Conservation (phyloP, 2,888 invertebrate species). For the Pachliopta kotzebuea region DNA sequence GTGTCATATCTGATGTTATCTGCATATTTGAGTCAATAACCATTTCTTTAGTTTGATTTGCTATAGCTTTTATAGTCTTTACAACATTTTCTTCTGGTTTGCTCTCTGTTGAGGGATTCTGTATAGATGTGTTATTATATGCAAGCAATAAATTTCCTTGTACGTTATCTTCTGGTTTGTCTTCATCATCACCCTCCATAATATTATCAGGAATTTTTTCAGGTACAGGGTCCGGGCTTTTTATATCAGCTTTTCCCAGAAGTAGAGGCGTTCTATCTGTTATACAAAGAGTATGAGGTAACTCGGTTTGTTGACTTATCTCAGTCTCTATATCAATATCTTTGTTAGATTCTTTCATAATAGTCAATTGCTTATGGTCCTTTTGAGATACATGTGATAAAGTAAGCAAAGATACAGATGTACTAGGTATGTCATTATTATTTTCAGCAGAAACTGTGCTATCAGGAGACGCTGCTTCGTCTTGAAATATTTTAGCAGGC, state of each 20-base stretch:
- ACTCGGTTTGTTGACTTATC: constrained; percentile 74
- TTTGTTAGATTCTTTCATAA: constrained; percentile 53
- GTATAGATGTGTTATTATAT: constrained; percentile 54
- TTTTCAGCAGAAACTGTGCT: constrained; percentile 60
- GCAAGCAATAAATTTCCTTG: constrained; percentile 57
- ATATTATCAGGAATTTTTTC: constrained; percentile 77
- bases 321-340: constrained; percentile 75
- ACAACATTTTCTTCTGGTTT: constrained; percentile 66
- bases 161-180: constrained; percentile 67
- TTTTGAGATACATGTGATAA: constrained; percentile 45
- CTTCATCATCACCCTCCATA: constrained; percentile 72
- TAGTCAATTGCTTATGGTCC: constrained; percentile 46
- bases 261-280: constrained; percentile 65
- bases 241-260: constrained; percentile 71
- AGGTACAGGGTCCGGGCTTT: constrained; percentile 73
- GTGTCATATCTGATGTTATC: constrained; percentile 78
- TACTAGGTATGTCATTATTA: constrained; percentile 43
- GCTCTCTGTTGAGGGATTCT: constrained; percentile 42
- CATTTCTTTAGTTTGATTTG: constrained; percentile 79
- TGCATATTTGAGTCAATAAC: constrained; percentile 80
- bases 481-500: constrained; percentile 85
- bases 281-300: constrained; percentile 66
- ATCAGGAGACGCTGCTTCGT: constrained; percentile 83
- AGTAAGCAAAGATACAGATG: constrained; percentile 39
- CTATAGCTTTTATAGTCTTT: constrained; percentile 78